A percentile compares a stretch with the other conserved stretches of the same genome.
Conservation (phyloP, 2,888 invertebrate genomes). For the Acronicta leporina region DNA sequence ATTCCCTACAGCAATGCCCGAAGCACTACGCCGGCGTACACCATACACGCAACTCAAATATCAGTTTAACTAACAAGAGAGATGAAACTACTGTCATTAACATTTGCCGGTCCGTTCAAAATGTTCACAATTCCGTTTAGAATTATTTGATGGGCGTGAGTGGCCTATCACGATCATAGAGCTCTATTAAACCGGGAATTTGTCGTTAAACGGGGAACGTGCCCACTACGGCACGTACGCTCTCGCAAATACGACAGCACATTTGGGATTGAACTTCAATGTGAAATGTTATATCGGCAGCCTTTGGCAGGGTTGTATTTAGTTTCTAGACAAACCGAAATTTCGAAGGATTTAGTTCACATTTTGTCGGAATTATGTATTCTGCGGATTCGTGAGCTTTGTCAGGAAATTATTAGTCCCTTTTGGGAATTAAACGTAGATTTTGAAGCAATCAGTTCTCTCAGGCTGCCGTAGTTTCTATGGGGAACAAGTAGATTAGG, state of each 20-base stretch:
- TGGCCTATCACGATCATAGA: conserved; percentile 43
- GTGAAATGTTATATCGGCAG: conserved; percentile 42
- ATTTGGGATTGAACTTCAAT: conserved; percentile 42
- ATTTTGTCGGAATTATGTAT: conserved; percentile 17
- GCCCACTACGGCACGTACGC: conserved; percentile 43
- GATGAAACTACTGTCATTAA: not conserved
- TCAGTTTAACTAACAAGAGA: conserved; percentile 8
- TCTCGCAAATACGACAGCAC: conserved; percentile 44
- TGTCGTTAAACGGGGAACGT: conserved; percentile 48
- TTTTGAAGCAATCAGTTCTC: conserved; percentile 1
- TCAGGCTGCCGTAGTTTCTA: too few species aligned
- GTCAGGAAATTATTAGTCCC: conserved; percentile 11
- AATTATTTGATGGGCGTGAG: conserved; percentile 30
- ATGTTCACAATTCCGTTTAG: conserved; percentile 17
- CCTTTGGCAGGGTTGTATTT: conserved; percentile 9
- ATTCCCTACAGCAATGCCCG: conserved; percentile 11
- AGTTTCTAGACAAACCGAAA: conserved; percentile 12
- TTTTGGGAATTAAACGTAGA: conserved; percentile 33
- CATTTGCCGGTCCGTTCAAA: conserved; percentile 7
- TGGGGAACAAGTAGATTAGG: too few species aligned
- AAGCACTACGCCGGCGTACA: conserved; percentile 6
- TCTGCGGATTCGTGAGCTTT: conserved; percentile 22
- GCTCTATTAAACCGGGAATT: conserved; percentile 49
- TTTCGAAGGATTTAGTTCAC: conserved; percentile 17
- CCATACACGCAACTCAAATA: conserved; percentile 8